These are phyloP conservation scores for Pogoniulus pusillus DNA, from an alignment of 2,797 vertebrate genomes.

Conservation along the genomic window DNA sequence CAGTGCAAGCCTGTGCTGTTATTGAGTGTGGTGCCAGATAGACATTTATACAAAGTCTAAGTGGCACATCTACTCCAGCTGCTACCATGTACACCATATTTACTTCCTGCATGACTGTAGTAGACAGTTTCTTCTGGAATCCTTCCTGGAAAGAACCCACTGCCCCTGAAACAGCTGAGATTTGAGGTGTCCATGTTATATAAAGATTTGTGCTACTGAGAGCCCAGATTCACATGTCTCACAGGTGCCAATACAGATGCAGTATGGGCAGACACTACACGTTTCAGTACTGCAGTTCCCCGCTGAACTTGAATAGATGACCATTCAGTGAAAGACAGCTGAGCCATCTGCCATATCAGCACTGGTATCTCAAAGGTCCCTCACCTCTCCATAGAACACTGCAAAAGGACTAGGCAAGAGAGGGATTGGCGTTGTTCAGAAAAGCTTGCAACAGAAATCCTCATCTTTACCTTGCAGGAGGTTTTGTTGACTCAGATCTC, in stretches of 20 bases:
- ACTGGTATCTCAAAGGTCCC: neutral
- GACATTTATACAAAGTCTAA: neutral
- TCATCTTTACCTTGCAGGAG: conserved; percentile 47
- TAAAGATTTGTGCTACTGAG: neutral
- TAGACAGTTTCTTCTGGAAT: neutral
- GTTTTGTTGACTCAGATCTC: conserved; percentile 65
- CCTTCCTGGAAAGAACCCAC: neutral
- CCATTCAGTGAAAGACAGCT: neutral
- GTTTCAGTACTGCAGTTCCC: neutral
- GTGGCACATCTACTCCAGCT: neutral
- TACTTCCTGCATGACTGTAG: neutral
- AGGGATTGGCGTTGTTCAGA: neutral
- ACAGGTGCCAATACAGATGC: neutral
- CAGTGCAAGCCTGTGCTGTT: neutral
- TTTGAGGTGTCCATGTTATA: neutral
- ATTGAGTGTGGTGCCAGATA: neutral
- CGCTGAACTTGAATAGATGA: neutral
- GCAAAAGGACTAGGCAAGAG: neutral
- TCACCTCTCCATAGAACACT: neutral
- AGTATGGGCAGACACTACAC: neutral
- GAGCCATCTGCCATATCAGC: accelerated
- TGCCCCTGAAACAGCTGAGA: neutral
- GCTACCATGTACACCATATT: neutral
- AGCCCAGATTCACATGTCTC: neutral
- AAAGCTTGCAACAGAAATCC: neutral